Evolutionary conservation across 2,888 invertebrate species (phyloP).

Genomic region (Oxystoma pomonae): DNA sequence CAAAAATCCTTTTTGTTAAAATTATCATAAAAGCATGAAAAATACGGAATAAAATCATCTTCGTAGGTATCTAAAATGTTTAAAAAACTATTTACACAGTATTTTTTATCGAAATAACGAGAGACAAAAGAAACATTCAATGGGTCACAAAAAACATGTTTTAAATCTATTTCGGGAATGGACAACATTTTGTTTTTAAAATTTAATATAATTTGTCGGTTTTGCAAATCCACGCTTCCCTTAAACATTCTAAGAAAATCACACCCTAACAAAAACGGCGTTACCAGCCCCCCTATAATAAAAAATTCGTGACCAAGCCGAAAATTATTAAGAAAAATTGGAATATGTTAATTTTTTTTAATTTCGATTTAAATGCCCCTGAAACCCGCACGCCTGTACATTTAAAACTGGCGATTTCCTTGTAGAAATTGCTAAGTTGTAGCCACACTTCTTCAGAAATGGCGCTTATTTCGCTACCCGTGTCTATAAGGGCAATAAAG

Average conservation of each 20-base stretch:
- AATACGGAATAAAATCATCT: neutral
- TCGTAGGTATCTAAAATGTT: neutral
- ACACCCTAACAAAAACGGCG: neutral
- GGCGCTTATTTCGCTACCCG: slow-evolving; percentile 9
- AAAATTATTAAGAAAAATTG: slow-evolving; percentile 2
- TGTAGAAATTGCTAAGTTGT: slow-evolving; percentile 5
- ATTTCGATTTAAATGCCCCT: slow-evolving; percentile 7
- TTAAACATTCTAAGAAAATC: slow-evolving; percentile 7
- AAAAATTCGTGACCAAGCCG: slow-evolving; percentile 2
- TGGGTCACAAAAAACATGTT: neutral
- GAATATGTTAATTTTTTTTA: slow-evolving; percentile 1
- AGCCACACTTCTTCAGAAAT: slow-evolving; percentile 9
- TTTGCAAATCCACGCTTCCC: slow-evolving; percentile 5
- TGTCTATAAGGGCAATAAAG: slow-evolving; percentile 7
- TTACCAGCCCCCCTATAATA: neutral
- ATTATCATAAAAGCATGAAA: neutral
- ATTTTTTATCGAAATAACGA: neutral
- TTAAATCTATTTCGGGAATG: neutral
- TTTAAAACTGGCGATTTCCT: slow-evolving; percentile 5
- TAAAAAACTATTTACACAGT: neutral
- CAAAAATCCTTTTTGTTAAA: neutral
- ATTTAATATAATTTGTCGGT: slow-evolving; percentile 6
- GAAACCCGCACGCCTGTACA: slow-evolving; percentile 7
- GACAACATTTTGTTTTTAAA: neutral
- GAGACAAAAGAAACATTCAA: neutral